Evolutionary conservation across 1,140 invertebrate species (phyloP), one percentile per base, ranked within the genome.

Genomic region (Bombus impatiens): DNA sequence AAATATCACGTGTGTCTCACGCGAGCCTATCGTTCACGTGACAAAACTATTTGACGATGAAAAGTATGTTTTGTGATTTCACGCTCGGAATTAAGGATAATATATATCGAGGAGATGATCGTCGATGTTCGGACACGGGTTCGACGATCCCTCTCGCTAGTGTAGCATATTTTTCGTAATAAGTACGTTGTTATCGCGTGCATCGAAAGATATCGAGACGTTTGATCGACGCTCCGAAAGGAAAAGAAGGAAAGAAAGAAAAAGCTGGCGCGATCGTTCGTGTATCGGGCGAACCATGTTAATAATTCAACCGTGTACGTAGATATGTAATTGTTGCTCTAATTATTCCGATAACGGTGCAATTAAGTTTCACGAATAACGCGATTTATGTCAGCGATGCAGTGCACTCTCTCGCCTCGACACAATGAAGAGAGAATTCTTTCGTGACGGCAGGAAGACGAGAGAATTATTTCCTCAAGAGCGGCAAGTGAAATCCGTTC

Each of bases 401-500:
- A 18, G 25, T 74, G 59, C 77, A 65, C 68, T 87, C 65, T 40
- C 32, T 53, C 75, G 47, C 28, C 32, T 32, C 77, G 77, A 28
- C 57, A 62, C 71, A 78, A 88, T 78, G 25, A 35, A 32, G 42
- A 18, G 82, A 85, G 72, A 85, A 72, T 78, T 70, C 37, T 65
- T 53, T 77, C 44, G 40, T 53, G 37, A 42, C 53, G 65, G 77
- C 76, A 68, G 77, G 71, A 86, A 82, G 86, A 72, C 62, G 68
- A 53, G 89, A 74, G 90, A 88, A 90, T 89, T 89, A 90, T 93
- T 94, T 92, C 91, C 91, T 89, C 88, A 77, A 83, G 88, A 86
- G 47, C 88, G 87, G 42, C 91, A 87, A 90, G 89, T 88, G 91
- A 93, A 94, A 93, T 93, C 88, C 90, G 91, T 92, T 93, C 92